These are phyloP conservation scores for Orthosia incerta DNA, from an alignment of 2,888 invertebrate species.

Conservation along the genomic window DNA sequence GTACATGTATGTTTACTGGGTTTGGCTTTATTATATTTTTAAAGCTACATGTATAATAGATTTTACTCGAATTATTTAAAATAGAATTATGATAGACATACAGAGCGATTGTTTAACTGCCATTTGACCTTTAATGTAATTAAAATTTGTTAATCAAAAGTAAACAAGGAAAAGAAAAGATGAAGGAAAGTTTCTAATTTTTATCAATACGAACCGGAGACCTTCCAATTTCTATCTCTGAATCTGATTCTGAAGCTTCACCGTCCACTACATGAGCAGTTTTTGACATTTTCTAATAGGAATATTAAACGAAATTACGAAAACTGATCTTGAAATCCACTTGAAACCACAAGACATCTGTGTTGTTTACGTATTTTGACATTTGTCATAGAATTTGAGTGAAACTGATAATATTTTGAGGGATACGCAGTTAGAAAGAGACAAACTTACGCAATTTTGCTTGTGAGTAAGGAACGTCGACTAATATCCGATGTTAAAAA, in stretches of 20 bases:
- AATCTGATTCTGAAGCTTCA: conserved; percentile 87
- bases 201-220: conserved; percentile 75
- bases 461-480: background rate
- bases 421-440: background rate
- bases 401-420: background rate
- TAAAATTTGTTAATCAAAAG: background rate
- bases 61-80: too few relatives aligned
- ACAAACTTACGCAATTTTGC: rapidly evolving
- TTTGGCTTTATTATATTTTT: too few relatives aligned
- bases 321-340: background rate
- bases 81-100: background rate
- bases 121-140: background rate
- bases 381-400: background rate
- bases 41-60: too few relatives aligned
- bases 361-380: conserved; percentile 50
- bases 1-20: too few relatives aligned
- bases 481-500: background rate
- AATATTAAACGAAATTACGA: conserved; percentile 7
- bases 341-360: background rate
- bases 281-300: conserved; percentile 76
- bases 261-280: conserved; percentile 84
- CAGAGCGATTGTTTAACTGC: background rate
- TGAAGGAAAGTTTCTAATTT: too few relatives aligned
- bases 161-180: background rate
- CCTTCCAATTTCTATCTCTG: conserved; percentile 84